Percentiles rank a stretch among this genome's conserved stretches.
phyloP scores from a whole-genome alignment of 2,113 vertebrate genomes.

The Sitta europaea region DNA sequence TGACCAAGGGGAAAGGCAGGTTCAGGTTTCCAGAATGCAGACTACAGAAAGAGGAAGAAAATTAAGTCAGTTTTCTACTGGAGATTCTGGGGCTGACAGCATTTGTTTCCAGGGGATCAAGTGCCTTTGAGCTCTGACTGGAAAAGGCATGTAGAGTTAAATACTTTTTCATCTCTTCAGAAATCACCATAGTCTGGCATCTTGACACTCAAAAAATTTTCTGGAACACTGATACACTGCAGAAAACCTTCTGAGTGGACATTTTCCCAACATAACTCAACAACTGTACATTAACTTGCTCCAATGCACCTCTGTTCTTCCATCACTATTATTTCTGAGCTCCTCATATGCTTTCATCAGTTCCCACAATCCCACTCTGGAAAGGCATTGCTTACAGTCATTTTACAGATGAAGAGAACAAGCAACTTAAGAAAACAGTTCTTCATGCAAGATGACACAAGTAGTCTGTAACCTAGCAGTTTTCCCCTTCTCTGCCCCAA shows the following conservation, averaged over 20 bases:
- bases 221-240: background rate
- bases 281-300: background rate
- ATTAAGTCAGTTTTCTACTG: background rate
- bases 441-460: background rate
- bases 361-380: background rate
- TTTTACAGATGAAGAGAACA: background rate
- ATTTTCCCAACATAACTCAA: background rate
- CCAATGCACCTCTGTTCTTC: background rate
- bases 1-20: background rate
- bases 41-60: background rate
- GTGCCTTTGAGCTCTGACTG: background rate
- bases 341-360: background rate
- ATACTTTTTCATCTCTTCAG: background rate
- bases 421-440: background rate
- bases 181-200: background rate
- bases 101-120: background rate
- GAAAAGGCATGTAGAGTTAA: background rate
- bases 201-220: background rate
- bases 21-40: constrained; percentile 9
- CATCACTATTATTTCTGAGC: background rate
- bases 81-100: background rate
- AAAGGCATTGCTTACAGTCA: background rate
- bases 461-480: background rate
- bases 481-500: background rate
- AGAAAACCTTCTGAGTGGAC: background rate